Conservation (phyloP, 1,140 invertebrate genomes). For the Anadara kagoshimensis region DNA sequence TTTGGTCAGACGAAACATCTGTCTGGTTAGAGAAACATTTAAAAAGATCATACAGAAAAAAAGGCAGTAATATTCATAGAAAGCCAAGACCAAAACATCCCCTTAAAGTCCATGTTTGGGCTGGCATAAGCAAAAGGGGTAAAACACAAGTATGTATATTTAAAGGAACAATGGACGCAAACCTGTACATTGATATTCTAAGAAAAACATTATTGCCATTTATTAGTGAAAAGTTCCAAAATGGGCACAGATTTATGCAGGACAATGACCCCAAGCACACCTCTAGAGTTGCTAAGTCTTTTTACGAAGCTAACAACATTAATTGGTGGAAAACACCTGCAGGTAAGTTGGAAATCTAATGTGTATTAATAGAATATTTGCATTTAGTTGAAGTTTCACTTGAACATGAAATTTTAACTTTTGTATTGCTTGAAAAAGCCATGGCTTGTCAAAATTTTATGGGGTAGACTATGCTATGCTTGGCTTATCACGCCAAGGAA, state of each 20-base stretch:
- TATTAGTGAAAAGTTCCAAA: constrained; percentile 1
- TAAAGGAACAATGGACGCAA: constrained; percentile 18
- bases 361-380: too few relatives aligned
- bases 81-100: constrained; percentile 29
- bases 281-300: constrained; percentile 8
- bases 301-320: constrained; percentile 16
- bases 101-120: constrained; percentile 24
- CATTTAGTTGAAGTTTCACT: too few relatives aligned
- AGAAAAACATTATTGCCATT: constrained; percentile 14
- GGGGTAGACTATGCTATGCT: too few relatives aligned
- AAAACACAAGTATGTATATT: constrained; percentile 10
- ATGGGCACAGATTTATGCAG: constrained; percentile 24
- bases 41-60: not conserved
- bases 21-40: constrained; percentile 14
- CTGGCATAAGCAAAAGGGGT: constrained; percentile 15
- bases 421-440: too few relatives aligned
- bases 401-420: too few relatives aligned
- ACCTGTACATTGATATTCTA: constrained; percentile 16
- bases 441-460: too few relatives aligned
- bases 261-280: constrained; percentile 35
- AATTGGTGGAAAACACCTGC: constrained; percentile 38
- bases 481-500: too few relatives aligned
- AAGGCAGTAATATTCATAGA: not conserved
- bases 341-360: too few relatives aligned
- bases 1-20: constrained; percentile 23